A percentile compares a stretch with the other conserved stretches of the same genome.
Evolutionary conservation across 2,113 vertebrate genomes (phyloP).

Genomic region (Mirza zaza): DNA sequence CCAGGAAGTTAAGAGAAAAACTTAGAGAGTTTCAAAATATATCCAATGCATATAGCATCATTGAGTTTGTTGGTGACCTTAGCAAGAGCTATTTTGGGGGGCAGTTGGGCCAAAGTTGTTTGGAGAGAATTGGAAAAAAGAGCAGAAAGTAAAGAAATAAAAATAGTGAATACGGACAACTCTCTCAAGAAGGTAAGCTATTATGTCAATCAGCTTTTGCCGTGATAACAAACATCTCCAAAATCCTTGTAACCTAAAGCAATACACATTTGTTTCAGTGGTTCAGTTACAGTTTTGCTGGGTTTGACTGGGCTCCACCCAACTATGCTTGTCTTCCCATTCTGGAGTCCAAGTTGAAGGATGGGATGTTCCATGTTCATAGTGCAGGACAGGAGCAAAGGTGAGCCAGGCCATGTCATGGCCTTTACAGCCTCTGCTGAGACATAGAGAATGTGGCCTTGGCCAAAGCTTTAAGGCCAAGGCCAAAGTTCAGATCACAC

Average conservation of each 20-base stretch:
- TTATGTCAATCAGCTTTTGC: neutral
- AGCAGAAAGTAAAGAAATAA: neutral
- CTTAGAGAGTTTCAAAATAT: neutral
- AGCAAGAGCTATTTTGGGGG: neutral
- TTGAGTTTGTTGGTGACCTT: neutral
- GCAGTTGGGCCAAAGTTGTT: neutral
- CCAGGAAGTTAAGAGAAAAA: neutral
- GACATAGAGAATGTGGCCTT: neutral
- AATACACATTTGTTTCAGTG: neutral
- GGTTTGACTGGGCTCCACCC: neutral
- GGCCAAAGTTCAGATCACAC: neutral
- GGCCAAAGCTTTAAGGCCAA: neutral
- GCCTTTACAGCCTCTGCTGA: neutral
- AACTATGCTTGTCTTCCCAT: neutral
- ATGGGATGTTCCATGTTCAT: neutral
- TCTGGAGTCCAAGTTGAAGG: neutral
- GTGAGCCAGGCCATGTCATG: neutral
- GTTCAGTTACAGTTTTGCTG: neutral
- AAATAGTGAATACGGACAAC: neutral
- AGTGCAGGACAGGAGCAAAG: neutral
- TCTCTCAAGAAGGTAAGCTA: neutral
- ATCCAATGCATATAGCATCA: neutral
- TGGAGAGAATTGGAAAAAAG: neutral
- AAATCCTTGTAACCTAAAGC: neutral
- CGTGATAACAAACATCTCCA: neutral